Evolutionary conservation across 2,888 invertebrate species (phyloP), one percentile per base, ranked within the genome.

Genomic region (Lordiphosa fenestrarum): DNA sequence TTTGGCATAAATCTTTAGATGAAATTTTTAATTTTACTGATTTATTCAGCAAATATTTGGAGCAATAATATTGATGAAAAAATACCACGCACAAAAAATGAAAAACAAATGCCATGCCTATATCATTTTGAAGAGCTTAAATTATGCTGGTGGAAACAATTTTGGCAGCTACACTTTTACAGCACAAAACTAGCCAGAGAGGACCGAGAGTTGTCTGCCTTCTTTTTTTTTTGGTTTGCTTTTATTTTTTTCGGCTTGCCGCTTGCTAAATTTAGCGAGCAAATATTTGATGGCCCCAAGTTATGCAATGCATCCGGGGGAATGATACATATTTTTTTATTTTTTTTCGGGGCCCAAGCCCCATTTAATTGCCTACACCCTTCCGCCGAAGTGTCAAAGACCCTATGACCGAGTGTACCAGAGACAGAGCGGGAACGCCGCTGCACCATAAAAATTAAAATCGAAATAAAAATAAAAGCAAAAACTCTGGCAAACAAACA

Each of bases 341-440:
- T 54, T 54, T 65, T 71, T 66, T 64, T 54, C 48, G 63, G 54
- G 53, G 66, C 59, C 58, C 68, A 15, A 55, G 67, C 66, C 53
- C 66, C 53, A 50, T 67, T 75, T 80, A 76, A 83, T 83, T 77
- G 76, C 83, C 61, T 19, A 19, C 46, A 47, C 39, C 40, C 35
- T 12, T 48, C 19, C 40, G 51, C n/a, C 51, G 40, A 78, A 71
- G 73, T 86, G 87, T 87, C 87, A 87, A 87, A 87, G 87, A 87
- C 87, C 88, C 86, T 82, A 72, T 87, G 87, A 87, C 88, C 87
- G 87, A 87, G 73, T 87, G 85, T 74, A 69, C 69, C 67, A 73
- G 58, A 74, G 69, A 72, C 68, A 70, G 57, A 48, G 49, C 54
- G 39, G 55, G 25, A 19, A 19, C 7, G 15, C 9, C 7, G 15